Percentiles rank a stretch among this genome's conserved stretches.
Evolutionary conservation across 2,888 invertebrate species (phyloP).

Genomic region (Toxonevra muliebris): DNA sequence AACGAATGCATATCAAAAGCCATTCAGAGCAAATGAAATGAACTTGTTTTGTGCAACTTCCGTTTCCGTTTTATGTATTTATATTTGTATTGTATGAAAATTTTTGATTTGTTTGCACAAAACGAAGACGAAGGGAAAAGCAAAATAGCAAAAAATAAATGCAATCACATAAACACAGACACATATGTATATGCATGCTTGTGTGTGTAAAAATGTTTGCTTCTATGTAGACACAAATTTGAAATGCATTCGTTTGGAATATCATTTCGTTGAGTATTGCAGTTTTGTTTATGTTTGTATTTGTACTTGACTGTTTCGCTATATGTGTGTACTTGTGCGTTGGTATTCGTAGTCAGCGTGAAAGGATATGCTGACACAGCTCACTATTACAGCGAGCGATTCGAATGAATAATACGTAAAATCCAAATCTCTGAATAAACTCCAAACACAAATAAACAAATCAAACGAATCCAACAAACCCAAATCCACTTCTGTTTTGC

Average conservation of each 20-base stretch:
- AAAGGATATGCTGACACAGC: neutral
- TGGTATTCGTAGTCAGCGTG: neutral
- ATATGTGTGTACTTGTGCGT: neutral
- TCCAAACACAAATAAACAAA: constrained; percentile 31
- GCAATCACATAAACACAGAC: constrained; percentile 3
- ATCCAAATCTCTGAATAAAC: neutral
- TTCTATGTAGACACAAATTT: constrained; percentile 7
- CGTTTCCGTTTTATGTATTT: constrained; percentile 34
- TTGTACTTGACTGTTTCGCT: constrained; percentile 8
- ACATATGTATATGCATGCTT: neutral
- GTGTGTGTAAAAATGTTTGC: constrained; percentile 12
- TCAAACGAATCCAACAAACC: constrained; percentile 35
- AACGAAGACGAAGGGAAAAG: constrained; percentile 3
- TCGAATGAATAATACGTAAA: too few relatives aligned
- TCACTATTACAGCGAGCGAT: too few relatives aligned
- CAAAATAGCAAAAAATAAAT: constrained; percentile 27
- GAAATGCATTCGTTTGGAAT: constrained; percentile 13
- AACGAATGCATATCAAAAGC: constrained; percentile 29
- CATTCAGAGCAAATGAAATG: constrained; percentile 32
- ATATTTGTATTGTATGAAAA: neutral
- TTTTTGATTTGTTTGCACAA: constrained; percentile 4
- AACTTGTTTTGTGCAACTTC: constrained; percentile 31
- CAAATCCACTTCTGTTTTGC: neutral
- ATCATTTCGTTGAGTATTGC: constrained; percentile 7
- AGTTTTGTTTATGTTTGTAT: constrained; percentile 15